phyloP scores from a whole-genome alignment of 2,888 invertebrate genomes.

The Sthenelais limicola region DNA sequence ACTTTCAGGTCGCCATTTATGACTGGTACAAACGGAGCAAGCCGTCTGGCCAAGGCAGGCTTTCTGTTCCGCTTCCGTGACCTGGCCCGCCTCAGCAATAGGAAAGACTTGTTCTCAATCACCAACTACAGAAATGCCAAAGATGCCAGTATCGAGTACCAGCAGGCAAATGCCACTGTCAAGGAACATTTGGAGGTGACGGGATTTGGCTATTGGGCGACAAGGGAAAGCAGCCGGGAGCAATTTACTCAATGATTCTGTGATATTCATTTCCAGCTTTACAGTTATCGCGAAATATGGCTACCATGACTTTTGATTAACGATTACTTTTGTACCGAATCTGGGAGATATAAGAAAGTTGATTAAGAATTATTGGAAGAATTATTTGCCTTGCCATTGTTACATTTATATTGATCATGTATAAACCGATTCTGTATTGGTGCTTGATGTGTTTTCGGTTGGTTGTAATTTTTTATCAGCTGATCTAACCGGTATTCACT shows the following conservation, averaged over 20 bases:
- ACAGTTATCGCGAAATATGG: no score
- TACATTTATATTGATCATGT: no score
- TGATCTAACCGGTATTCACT: no score
- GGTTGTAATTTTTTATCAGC: no score
- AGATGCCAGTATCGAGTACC: conserved; percentile 55
- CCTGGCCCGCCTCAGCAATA: conserved; percentile 55
- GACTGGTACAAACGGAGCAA: conserved; percentile 56
- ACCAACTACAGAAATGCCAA: conserved; percentile 58
- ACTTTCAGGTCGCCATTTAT: conserved; percentile 61
- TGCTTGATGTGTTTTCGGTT: no score
- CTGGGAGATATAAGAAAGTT: no score
- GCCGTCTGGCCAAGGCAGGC: conserved; percentile 67
- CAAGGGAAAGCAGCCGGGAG: conserved; percentile 58
- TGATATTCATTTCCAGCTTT: no score
- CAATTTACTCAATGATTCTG: conserved; percentile 55
- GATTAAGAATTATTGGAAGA: no score
- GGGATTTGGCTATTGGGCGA: conserved; percentile 65
- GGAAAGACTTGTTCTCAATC: conserved; percentile 49
- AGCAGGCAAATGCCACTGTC: conserved; percentile 59
- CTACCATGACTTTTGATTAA: no score
- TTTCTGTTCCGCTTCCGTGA: conserved; percentile 62
- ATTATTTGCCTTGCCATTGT: no score
- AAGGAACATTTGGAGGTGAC: conserved; percentile 55
- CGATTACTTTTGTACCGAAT: no score
- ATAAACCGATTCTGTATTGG: no score